Evolutionary conservation across 2,797 vertebrate species (phyloP), one percentile per base, ranked within the genome.

Genomic region (Hypotaenidia okinawae): DNA sequence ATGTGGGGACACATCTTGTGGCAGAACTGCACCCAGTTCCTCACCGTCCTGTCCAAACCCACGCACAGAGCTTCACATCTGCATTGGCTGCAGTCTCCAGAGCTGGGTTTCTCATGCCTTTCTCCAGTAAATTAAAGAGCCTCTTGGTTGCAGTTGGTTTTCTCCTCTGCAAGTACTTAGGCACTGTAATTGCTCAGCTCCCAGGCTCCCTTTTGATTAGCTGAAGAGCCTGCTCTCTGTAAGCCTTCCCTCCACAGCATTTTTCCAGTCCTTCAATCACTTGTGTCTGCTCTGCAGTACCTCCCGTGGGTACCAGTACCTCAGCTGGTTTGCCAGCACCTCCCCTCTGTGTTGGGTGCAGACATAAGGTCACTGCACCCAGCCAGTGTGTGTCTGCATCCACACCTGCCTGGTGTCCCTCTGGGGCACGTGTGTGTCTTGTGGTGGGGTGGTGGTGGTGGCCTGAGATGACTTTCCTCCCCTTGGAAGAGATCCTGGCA

Each of bases 151-250:
- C 64, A 68, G 64, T 70, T 89, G 68, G 45, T 93, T 83, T 82
- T 61, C 77, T 95, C 17, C 37, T 90, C 16, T 58, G 37, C 73
- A 74, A 87, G 54, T 55, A 45, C 84, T 92, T 83, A 10, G 16
- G 27, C 1, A 7, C 52, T 92, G 86, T 64, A 78, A 39, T 87
- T 84, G 86, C 61, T 89, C 84, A 92, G 64, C 68, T 93, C 81
- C 91, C 78, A 75, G 54, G 24, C 35, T 91, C 75, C 54, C 54
- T 93, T 76, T 87, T 91, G 74, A 64, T 84, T 45, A 92, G n/a
- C 80, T 94, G 9, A 57, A 90, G 84, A 92, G 61, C 57, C 43
- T 74, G 61, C 25, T 67, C 39, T 91, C 75, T 74, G 33, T 69
- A 80, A 87, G 69, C 23, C 49, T 85, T 87, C 73, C 16, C 49